These are phyloP conservation scores for Corynorhinus townsendii DNA, from an alignment of 2,113 vertebrate genomes.

Conservation along the genomic window DNA sequence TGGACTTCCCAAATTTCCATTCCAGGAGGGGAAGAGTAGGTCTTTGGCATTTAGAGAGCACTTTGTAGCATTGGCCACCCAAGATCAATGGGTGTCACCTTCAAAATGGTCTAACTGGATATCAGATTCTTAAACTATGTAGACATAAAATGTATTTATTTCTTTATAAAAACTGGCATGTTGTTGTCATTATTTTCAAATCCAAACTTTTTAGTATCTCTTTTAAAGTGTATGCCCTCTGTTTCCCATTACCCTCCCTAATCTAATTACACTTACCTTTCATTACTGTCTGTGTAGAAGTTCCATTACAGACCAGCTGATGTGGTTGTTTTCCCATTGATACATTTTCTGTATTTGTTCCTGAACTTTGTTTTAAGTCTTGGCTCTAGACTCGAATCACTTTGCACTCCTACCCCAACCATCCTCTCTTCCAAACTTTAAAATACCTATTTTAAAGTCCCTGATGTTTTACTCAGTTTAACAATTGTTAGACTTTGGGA, in stretches of 20 bases:
- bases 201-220: not conserved
- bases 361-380: not conserved
- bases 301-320: not conserved
- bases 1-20: not conserved
- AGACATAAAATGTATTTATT: not conserved
- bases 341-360: not conserved
- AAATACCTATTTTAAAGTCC: not conserved
- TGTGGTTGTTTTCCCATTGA: not conserved
- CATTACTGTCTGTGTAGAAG: not conserved
- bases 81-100: not conserved
- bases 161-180: not conserved
- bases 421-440: not conserved
- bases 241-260: not conserved
- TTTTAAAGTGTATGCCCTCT: not conserved
- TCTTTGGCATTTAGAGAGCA: not conserved
- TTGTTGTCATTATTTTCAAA: not conserved
- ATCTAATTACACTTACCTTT: not conserved
- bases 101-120: not conserved
- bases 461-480: not conserved
- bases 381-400: not conserved
- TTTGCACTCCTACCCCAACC: accelerated
- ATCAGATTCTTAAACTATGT: not conserved
- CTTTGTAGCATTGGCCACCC: not conserved
- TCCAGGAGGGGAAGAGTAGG: not conserved
- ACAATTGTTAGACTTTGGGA: not conserved